Evolutionary conservation across 1,140 invertebrate genomes (phyloP).

Genomic region (Propsilocerus akamusi): DNA sequence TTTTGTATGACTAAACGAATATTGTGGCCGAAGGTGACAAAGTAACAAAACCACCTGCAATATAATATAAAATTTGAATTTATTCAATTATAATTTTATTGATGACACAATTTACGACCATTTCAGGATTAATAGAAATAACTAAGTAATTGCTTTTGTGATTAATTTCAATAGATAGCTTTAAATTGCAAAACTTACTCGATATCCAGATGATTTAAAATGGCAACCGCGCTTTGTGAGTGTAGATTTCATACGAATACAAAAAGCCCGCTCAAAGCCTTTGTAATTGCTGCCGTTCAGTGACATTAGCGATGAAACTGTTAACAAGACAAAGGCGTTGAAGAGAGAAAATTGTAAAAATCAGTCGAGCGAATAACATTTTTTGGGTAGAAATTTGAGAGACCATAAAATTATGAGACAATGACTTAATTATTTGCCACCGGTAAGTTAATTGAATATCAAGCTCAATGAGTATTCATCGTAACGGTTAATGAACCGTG

Average conservation of each 20-base stretch:
- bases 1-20: conserved; percentile 73
- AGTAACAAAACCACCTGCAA: conserved; percentile 78
- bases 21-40: conserved; percentile 76
- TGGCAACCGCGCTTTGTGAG: conserved; percentile 93
- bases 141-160: too few species aligned
- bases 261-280: conserved; percentile 82
- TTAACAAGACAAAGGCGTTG: conserved; percentile 17
- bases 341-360: conserved; percentile 9
- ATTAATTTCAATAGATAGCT: background rate
- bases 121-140: background rate
- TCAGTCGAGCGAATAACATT: conserved; percentile 4
- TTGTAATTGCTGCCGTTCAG: conserved; percentile 56
- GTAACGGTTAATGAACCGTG: background rate
- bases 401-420: conserved; percentile 3
- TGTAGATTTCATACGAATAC: conserved; percentile 94
- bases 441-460: too few species aligned
- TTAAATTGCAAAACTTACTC: conserved; percentile 46
- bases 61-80: conserved; percentile 7
- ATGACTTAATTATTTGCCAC: conserved; percentile 4
- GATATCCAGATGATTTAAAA: conserved; percentile 93
- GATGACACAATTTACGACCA: background rate
- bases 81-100: conserved; percentile 7
- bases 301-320: conserved; percentile 77
- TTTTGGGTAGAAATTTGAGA: background rate
- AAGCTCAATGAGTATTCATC: too few species aligned